Evolutionary conservation across 2,888 invertebrate genomes (phyloP).

Genomic region (Lampropteryx suffumata): DNA sequence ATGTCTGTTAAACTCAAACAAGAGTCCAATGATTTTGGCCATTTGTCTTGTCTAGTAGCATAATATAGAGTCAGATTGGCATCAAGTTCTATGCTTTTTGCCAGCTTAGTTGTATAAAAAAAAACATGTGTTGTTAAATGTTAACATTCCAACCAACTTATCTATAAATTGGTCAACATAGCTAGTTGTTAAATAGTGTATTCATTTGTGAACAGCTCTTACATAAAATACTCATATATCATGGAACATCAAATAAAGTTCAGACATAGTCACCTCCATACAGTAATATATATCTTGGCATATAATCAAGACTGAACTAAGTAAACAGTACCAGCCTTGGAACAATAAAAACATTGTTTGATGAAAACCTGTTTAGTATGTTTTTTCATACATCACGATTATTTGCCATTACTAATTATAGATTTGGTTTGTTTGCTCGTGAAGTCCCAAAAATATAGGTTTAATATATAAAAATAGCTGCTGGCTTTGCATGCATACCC

Average conservation of each 20-base stretch:
- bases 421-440: background rate
- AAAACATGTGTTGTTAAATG: too few relatives aligned
- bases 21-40: too few relatives aligned
- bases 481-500: too few relatives aligned
- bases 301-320: constrained; percentile 35
- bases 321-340: constrained; percentile 33
- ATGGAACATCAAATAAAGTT: constrained; percentile 2
- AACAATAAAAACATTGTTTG: constrained; percentile 24
- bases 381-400: constrained; percentile 5
- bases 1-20: background rate
- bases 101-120: too few relatives aligned
- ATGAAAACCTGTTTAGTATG: constrained; percentile 15
- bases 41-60: too few relatives aligned
- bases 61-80: too few relatives aligned
- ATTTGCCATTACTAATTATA: constrained; percentile 4
- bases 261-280: constrained; percentile 18
- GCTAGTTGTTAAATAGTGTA: too few relatives aligned
- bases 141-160: too few relatives aligned
- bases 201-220: too few relatives aligned
- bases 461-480: too few relatives aligned
- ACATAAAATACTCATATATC: background rate
- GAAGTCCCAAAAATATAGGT: background rate
- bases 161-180: too few relatives aligned
- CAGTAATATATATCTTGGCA: constrained; percentile 38
- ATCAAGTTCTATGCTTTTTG: too few relatives aligned